phyloP scores from a whole-genome alignment of 2,888 invertebrate genomes.

The Drosophila dives region DNA sequence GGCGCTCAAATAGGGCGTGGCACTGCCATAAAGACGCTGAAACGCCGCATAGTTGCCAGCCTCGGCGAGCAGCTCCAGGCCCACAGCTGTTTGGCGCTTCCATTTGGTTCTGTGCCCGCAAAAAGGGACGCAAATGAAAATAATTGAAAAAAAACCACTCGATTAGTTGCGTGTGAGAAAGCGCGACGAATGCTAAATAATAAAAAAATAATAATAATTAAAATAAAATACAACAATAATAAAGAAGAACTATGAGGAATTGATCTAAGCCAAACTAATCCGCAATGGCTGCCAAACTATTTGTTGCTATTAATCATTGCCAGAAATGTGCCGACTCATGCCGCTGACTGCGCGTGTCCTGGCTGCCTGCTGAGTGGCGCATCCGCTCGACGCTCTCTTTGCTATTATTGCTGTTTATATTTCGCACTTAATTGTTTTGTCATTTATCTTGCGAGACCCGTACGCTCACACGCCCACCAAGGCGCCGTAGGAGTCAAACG shows the following conservation, averaged over 20 bases:
- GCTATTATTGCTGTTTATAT: constrained; percentile 77
- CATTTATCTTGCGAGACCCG: constrained; percentile 74
- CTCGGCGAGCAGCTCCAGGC: constrained; percentile 97
- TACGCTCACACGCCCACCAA: constrained; percentile 32
- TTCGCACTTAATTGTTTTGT: constrained; percentile 84
- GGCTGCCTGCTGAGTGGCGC: constrained; percentile 53
- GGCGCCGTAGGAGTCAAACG: constrained; percentile 3
- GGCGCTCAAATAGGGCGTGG: constrained; percentile 88
- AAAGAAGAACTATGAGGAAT: constrained; percentile 15
- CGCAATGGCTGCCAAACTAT: constrained; percentile 18
- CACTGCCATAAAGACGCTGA: constrained; percentile 93
- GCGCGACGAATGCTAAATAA: constrained; percentile 46
- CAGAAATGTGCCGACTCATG: constrained; percentile 61
- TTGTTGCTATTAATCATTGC: constrained; percentile 63
- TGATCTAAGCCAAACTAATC: constrained; percentile 36
- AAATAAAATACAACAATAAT: neutral
- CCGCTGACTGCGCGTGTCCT: constrained; percentile 64
- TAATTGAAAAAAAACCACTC: neutral
- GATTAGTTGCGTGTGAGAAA: constrained; percentile 34
- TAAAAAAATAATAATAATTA: constrained; percentile 4
- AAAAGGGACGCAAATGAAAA: constrained; percentile 14
- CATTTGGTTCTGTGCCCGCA: constrained; percentile 92
- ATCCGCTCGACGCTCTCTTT: constrained; percentile 10
- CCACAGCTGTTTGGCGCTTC: constrained; percentile 99
- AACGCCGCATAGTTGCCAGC: constrained; percentile 99